A percentile compares a stretch with the other conserved stretches of the same genome.
phyloP scores from a whole-genome alignment of 2,888 invertebrate genomes.

The Nomada ferruginata region DNA sequence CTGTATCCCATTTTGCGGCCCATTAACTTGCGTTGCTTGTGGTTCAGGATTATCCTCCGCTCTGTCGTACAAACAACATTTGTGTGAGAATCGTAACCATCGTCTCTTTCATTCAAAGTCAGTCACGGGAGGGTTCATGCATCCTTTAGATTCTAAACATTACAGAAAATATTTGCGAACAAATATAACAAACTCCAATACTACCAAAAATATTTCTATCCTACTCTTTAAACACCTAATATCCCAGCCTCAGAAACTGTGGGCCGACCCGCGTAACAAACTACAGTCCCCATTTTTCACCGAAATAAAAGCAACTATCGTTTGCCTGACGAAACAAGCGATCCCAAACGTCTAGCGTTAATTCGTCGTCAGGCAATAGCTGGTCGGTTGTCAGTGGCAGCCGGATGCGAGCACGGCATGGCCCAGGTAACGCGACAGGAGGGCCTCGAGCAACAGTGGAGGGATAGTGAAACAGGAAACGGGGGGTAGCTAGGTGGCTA shows the following conservation, averaged over 20 bases:
- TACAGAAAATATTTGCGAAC: no score
- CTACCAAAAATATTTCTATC: no score
- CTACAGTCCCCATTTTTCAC: no score
- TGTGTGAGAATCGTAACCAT: slow-evolving; percentile 21
- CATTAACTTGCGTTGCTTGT: slow-evolving; percentile 40
- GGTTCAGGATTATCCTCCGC: slow-evolving; percentile 47
- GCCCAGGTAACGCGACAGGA: slow-evolving; percentile 68
- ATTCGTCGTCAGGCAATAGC: slow-evolving; percentile 72
- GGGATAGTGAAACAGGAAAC: slow-evolving; percentile 31
- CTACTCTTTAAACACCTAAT: no score
- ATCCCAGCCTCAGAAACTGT: no score
- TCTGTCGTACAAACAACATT: slow-evolving; percentile 47
- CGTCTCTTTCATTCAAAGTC: no score
- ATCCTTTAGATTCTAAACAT: no score
- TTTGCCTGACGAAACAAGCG: no score
- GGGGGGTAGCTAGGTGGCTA: slow-evolving; percentile 37
- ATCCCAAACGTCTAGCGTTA: slow-evolving; percentile 64
- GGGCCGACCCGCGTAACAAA: no score
- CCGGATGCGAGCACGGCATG: slow-evolving; percentile 68
- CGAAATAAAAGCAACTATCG: no score
- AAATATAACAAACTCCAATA: no score
- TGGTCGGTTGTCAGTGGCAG: slow-evolving; percentile 73
- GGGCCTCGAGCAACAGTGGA: slow-evolving; percentile 49
- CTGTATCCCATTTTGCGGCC: slow-evolving; percentile 56
- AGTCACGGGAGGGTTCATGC: no score